A percentile compares a stretch with the other conserved stretches of the same genome.
Conservation (phyloP, 2,113 vertebrate genomes). For the Pardalotus punctatus region DNA sequence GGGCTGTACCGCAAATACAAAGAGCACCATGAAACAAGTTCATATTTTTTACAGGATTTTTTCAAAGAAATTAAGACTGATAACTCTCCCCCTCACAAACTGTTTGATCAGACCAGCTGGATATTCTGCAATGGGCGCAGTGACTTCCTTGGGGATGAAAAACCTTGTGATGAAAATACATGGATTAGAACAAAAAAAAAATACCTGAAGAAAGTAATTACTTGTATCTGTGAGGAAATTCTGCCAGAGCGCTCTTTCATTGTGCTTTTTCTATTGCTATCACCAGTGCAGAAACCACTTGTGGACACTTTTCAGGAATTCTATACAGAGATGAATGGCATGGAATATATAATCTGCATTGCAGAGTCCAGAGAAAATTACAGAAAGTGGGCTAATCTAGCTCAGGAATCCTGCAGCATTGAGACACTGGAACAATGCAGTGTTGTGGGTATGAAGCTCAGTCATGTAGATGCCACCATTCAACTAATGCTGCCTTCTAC, state of each 20-base stretch:
- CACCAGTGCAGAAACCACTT: constrained; percentile 76
- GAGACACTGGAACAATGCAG: constrained; percentile 67
- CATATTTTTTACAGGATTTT: constrained; percentile 77
- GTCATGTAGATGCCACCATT: constrained; percentile 77
- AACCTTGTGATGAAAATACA: constrained; percentile 74
- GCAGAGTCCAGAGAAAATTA: constrained; percentile 74
- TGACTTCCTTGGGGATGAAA: constrained; percentile 73
- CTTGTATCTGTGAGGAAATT: constrained; percentile 78
- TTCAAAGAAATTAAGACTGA: constrained; percentile 34
- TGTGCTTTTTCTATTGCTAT: constrained; percentile 78
- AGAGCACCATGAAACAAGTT: constrained; percentile 67
- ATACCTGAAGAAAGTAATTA: constrained; percentile 70
- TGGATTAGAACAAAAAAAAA: constrained; percentile 80
- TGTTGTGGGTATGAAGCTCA: constrained; percentile 81
- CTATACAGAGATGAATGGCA: constrained; percentile 80
- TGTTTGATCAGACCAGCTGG: constrained; percentile 84
- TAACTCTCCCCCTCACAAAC: constrained; percentile 56
- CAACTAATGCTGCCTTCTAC: constrained; percentile 57
- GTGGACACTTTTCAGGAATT: constrained; percentile 81
- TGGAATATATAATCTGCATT: constrained; percentile 79
- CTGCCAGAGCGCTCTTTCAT: constrained; percentile 74
- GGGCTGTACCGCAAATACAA: constrained; percentile 76
- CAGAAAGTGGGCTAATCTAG: constrained; percentile 71
- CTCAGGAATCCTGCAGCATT: constrained; percentile 69
- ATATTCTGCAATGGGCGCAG: constrained; percentile 84